phyloP scores from a whole-genome alignment of 2,888 invertebrate genomes.

The Oxycera nigricornis region DNA sequence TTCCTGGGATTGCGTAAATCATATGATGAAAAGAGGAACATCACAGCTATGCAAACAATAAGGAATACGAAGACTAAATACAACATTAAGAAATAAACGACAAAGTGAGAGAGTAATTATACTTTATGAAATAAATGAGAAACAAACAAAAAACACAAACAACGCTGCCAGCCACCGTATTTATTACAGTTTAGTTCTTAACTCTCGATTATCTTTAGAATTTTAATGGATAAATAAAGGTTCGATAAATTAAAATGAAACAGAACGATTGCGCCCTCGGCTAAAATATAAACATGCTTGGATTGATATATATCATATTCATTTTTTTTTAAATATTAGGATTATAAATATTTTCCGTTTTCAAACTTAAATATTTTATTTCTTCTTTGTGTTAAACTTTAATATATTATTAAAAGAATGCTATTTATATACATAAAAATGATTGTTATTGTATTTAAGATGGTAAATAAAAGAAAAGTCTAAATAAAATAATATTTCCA shows the following conservation, averaged over 20 bases:
- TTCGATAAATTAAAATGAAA: constrained; percentile 17
- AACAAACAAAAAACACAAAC: constrained; percentile 22
- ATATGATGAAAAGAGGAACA: background rate
- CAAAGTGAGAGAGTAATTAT: background rate
- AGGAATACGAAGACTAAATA: background rate
- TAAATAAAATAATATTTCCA: constrained; percentile 18
- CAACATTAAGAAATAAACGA: background rate
- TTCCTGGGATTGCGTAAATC: background rate
- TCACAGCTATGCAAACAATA: background rate
- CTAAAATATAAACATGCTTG: constrained; percentile 23
- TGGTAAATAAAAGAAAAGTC: constrained; percentile 11
- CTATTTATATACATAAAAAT: constrained; percentile 33
- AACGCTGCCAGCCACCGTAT: constrained; percentile 39
- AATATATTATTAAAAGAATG: constrained; percentile 29
- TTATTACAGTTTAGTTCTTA: constrained; percentile 23
- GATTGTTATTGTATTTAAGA: constrained; percentile 38
- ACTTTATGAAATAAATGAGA: background rate
- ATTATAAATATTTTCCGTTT: background rate
- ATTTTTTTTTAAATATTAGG: constrained; percentile 1
- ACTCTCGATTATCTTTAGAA: background rate
- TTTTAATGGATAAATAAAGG: background rate
- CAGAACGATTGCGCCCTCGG: constrained; percentile 28
- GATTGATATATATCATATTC: constrained; percentile 12
- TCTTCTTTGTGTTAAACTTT: constrained; percentile 15
- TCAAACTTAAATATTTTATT: constrained; percentile 17